Percentiles rank a stretch among this genome's conserved stretches.
These are phyloP conservation scores for Eidolon dupreanum DNA, from an alignment of 2,797 vertebrate species.

Conservation along the genomic window DNA sequence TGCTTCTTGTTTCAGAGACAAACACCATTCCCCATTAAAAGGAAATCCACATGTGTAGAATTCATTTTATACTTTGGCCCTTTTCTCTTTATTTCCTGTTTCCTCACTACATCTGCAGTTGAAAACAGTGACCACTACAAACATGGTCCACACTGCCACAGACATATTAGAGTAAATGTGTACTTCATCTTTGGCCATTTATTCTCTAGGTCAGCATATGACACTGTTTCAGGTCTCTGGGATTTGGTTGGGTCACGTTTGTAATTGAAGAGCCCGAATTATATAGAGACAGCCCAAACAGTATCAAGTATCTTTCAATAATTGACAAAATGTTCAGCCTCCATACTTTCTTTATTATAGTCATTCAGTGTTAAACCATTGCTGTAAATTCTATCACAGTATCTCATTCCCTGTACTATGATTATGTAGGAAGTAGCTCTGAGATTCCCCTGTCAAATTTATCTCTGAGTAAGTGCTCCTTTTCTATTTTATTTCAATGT, in stretches of 20 bases:
- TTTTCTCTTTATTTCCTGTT: not conserved
- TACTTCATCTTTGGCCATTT: not conserved
- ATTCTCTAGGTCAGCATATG: not conserved
- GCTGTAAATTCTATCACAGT: constrained; percentile 58
- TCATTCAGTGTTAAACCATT: constrained; percentile 62
- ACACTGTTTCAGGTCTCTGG: not conserved
- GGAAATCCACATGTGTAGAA: not conserved
- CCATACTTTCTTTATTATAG: constrained; percentile 70
- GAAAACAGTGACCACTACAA: not conserved
- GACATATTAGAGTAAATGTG: not conserved
- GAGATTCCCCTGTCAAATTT: constrained; percentile 68
- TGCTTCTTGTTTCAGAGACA: not conserved
- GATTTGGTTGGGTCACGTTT: constrained; percentile 33
- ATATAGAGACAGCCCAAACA: not conserved
- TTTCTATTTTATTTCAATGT: constrained; percentile 63
- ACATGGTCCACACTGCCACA: too few relatives aligned
- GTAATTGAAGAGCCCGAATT: constrained; percentile 39
- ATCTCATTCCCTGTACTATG: constrained; percentile 48
- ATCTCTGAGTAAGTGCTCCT: constrained; percentile 15
- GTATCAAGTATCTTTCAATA: constrained; percentile 51
- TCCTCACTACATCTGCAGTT: not conserved
- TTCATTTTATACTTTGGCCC: not conserved
- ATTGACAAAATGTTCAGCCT: constrained; percentile 55
- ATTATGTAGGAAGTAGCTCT: constrained; percentile 61
- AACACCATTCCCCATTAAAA: not conserved